phyloP scores from a whole-genome alignment of 2,113 vertebrate species.

The Cricetomys ansorgei region DNA sequence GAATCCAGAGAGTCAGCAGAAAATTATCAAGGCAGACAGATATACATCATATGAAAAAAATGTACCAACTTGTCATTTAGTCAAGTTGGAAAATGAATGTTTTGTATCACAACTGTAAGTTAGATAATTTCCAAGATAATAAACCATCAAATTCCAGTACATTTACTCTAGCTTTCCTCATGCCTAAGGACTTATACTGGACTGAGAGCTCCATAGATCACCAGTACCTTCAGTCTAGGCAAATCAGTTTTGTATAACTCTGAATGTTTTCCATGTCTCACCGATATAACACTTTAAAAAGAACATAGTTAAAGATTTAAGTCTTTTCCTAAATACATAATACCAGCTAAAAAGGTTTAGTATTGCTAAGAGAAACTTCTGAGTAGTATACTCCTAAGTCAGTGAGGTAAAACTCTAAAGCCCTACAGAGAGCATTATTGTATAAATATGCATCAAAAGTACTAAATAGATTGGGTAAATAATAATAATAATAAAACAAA shows the following conservation, averaged over 20 bases:
- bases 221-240: not conserved
- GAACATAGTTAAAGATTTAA: not conserved
- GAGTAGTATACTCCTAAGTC: not conserved
- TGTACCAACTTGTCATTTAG: not conserved
- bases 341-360: not conserved
- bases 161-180: rapidly evolving
- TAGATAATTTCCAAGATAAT: not conserved
- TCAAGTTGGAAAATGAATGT: not conserved
- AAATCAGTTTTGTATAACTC: not conserved
- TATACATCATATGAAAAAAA: not conserved
- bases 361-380: not conserved
- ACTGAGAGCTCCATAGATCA: not conserved
- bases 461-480: not conserved
- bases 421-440: not conserved
- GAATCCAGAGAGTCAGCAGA: not conserved
- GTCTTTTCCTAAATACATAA: not conserved
- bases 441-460: not conserved
- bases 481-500: not conserved
- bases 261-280: not conserved
- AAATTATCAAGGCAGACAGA: too few species aligned
- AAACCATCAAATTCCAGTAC: not conserved
- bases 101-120: not conserved
- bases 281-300: not conserved
- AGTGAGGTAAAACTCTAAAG: not conserved
- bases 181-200: not conserved